phyloP scores from a whole-genome alignment of 2,797 vertebrate species.

The Otus scops region DNA sequence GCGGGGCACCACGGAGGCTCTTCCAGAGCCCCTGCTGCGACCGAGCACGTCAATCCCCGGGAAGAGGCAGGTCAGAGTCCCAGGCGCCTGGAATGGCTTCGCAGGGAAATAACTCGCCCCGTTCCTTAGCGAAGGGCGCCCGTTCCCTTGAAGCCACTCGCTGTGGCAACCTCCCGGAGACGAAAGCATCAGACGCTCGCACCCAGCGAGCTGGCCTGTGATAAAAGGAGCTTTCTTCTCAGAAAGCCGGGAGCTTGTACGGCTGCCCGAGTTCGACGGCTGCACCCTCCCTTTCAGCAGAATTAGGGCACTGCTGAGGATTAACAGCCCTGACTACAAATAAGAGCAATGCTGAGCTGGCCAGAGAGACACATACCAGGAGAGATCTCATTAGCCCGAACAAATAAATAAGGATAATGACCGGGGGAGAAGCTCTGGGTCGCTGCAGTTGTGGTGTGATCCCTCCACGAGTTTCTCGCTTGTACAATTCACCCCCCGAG shows the following conservation, averaged over 20 bases:
- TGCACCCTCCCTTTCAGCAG: not conserved
- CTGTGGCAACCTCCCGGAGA: not conserved
- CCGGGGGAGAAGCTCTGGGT: not conserved
- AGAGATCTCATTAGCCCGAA: not conserved
- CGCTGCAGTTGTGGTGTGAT: fast-evolving
- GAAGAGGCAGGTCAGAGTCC: not conserved
- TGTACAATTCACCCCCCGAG: not conserved
- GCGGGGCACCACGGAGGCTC: not conserved
- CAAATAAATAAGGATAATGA: not conserved
- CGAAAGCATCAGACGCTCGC: not conserved
- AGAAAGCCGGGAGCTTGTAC: not conserved
- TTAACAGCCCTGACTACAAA: not conserved
- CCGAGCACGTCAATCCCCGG: fast-evolving
- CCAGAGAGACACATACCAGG: not conserved
- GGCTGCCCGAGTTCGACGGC: not conserved
- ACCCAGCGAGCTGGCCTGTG: not conserved
- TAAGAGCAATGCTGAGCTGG: not conserved
- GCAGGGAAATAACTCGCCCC: not conserved
- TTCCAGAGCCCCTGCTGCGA: not conserved
- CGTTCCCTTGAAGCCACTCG: not conserved
- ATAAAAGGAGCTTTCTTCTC: not conserved
- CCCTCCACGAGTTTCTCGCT: fast-evolving
- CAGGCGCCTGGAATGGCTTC: not conserved
- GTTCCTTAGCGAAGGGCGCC: not conserved
- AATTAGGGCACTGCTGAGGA: not conserved